phyloP scores from a whole-genome alignment of 2,113 vertebrate genomes.

The Oryzias javanicus region DNA sequence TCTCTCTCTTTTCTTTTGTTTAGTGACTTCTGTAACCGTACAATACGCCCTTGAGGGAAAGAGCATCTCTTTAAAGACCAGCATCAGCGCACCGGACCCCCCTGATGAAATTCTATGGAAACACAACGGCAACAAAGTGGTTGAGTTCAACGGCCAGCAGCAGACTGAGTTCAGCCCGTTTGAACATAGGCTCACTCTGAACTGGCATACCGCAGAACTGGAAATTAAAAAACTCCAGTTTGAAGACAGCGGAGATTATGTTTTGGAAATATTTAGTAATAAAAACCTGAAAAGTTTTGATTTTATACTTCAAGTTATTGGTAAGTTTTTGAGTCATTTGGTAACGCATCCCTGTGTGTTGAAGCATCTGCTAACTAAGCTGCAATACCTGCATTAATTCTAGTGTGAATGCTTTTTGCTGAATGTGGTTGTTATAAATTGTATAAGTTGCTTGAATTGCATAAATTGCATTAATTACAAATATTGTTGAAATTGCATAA shows the following conservation, averaged over 20 bases:
- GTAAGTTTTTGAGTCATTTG: slow-evolving; percentile 36
- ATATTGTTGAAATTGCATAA: too few species aligned
- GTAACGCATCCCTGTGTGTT: neutral
- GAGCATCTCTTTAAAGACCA: neutral
- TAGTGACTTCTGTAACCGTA: slow-evolving; percentile 19
- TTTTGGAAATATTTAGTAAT: slow-evolving; percentile 11
- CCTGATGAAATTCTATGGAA: slow-evolving; percentile 60
- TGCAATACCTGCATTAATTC: too few species aligned
- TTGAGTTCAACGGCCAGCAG: slow-evolving; percentile 35
- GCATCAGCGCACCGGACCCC: accelerated
- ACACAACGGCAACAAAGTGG: slow-evolving; percentile 42
- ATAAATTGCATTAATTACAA: too few species aligned
- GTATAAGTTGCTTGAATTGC: too few species aligned
- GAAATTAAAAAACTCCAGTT: slow-evolving; percentile 16
- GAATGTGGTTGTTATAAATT: too few species aligned
- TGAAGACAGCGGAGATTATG: slow-evolving; percentile 60
- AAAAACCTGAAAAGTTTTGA: accelerated
- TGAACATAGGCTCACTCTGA: slow-evolving; percentile 34
- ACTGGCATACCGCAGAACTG: slow-evolving; percentile 39
- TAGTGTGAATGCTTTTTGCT: too few species aligned
- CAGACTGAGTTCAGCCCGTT: neutral
- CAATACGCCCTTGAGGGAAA: slow-evolving; percentile 31
- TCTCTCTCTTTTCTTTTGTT: slow-evolving; percentile 1
- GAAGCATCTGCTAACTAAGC: neutral
- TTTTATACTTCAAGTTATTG: slow-evolving; percentile 49